Conservation (phyloP, 2,888 invertebrate genomes). For the Melangyna quadrimaculata region DNA sequence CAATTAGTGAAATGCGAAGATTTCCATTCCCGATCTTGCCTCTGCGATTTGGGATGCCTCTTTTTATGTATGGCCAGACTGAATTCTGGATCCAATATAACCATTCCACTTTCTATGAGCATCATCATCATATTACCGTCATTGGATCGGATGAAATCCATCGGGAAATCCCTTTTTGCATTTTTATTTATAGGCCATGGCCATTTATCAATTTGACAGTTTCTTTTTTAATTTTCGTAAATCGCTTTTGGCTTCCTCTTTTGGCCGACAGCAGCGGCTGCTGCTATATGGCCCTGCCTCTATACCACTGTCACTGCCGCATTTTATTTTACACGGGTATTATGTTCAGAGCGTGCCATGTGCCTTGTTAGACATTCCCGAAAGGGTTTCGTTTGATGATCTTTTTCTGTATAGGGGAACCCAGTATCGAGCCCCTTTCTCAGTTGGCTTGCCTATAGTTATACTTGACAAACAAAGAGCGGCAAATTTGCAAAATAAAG, state of each 20-base stretch:
- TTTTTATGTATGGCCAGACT: background rate
- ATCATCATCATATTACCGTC: background rate
- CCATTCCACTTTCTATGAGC: slow-evolving; percentile 31
- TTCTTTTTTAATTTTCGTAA: slow-evolving; percentile 71
- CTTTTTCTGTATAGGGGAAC: background rate
- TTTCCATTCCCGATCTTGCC: slow-evolving; percentile 59
- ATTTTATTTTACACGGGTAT: slow-evolving; percentile 28
- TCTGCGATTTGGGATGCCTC: background rate
- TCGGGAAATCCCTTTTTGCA: slow-evolving; percentile 48
- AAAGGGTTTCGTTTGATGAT: slow-evolving; percentile 62
- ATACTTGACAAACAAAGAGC: slow-evolving; percentile 37
- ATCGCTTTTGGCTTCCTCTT: slow-evolving; percentile 71
- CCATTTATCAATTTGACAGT: slow-evolving; percentile 70
- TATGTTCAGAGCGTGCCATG: slow-evolving; percentile 69
- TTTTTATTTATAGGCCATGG: slow-evolving; percentile 57
- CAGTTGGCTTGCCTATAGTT: background rate
- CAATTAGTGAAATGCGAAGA: slow-evolving; percentile 61
- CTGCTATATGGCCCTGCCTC: background rate
- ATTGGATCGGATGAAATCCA: slow-evolving; percentile 16
- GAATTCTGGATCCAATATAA: background rate
- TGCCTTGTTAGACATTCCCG: slow-evolving; percentile 71
- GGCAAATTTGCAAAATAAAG: slow-evolving; percentile 59
- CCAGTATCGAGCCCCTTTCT: background rate
- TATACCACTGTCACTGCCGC: background rate
- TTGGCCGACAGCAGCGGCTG: slow-evolving; percentile 26